A percentile compares a stretch with the other conserved stretches of the same genome.
These are phyloP conservation scores for Anguilla marmorata DNA, from an alignment of 2,797 vertebrate genomes.

Conservation along the genomic window DNA sequence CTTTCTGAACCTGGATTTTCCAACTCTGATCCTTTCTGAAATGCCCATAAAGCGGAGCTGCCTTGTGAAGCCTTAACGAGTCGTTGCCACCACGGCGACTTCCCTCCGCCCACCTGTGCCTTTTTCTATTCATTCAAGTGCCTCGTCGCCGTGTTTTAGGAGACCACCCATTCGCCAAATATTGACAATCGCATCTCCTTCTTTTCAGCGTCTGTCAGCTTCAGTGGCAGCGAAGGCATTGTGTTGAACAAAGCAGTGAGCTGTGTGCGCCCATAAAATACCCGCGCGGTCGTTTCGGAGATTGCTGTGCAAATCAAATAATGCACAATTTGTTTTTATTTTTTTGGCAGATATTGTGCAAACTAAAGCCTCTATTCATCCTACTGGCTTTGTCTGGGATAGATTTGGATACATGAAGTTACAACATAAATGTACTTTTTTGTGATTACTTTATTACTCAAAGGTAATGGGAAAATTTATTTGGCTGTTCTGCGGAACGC, in stretches of 20 bases:
- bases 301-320: neutral
- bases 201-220: neutral
- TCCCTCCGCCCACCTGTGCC: slow-evolving; percentile 14
- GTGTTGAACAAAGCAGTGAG: neutral
- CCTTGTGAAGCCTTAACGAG: neutral
- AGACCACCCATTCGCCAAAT: slow-evolving; percentile 26
- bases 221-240: neutral
- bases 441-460: neutral
- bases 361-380: neutral
- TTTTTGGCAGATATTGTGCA: neutral
- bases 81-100: neutral
- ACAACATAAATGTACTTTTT: neutral
- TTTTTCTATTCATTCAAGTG: slow-evolving; percentile 25
- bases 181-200: neutral
- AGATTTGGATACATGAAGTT: no score
- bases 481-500: neutral
- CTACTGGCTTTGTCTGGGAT: no score
- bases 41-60: neutral
- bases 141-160: slow-evolving; percentile 25
- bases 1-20: no score
- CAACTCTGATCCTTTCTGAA: neutral
- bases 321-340: neutral
- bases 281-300: neutral
- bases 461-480: neutral
- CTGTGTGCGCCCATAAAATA: neutral